A percentile compares a stretch with the other conserved stretches of the same genome.
These are phyloP conservation scores for Vimba vimba DNA, from an alignment of 2,113 vertebrate genomes.

Conservation along the genomic window DNA sequence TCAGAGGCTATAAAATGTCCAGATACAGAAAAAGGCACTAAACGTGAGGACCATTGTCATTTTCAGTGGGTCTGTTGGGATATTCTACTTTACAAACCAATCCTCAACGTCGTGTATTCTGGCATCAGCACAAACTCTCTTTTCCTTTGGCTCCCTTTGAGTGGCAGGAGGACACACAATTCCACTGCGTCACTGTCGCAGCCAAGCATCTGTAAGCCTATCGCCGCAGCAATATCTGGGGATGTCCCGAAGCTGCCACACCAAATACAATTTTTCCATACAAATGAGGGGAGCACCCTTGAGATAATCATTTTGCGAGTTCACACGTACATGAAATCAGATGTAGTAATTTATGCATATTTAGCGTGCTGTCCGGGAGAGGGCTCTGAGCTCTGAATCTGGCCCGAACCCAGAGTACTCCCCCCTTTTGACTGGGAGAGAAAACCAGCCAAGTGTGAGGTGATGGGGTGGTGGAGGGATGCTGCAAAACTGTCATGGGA, in stretches of 20 bases:
- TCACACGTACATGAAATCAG: no score
- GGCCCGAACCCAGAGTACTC: no score
- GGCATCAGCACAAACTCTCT: constrained; percentile 47
- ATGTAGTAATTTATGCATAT: no score
- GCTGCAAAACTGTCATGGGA: no score
- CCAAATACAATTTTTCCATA: constrained; percentile 46
- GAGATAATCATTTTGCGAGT: constrained; percentile 44
- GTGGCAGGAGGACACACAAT: constrained; percentile 50
- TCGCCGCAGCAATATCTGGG: constrained; percentile 29
- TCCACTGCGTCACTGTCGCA: constrained; percentile 36
- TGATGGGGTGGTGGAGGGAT: no score
- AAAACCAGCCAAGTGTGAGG: no score
- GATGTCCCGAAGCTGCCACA: constrained; percentile 22
- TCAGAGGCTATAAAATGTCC: not conserved
- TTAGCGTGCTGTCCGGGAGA: no score
- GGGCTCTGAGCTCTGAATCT: no score
- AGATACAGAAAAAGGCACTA: not conserved
- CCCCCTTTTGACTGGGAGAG: no score
- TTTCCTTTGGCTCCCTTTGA: constrained; percentile 37
- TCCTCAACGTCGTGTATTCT: constrained; percentile 50
- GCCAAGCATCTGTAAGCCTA: constrained; percentile 32
- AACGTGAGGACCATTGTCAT: not conserved
- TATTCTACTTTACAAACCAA: not conserved
- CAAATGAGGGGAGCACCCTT: constrained; percentile 58
- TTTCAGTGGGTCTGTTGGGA: not conserved